Conservation (phyloP, 2,113 vertebrate species). For the Psettodes erumei region DNA sequence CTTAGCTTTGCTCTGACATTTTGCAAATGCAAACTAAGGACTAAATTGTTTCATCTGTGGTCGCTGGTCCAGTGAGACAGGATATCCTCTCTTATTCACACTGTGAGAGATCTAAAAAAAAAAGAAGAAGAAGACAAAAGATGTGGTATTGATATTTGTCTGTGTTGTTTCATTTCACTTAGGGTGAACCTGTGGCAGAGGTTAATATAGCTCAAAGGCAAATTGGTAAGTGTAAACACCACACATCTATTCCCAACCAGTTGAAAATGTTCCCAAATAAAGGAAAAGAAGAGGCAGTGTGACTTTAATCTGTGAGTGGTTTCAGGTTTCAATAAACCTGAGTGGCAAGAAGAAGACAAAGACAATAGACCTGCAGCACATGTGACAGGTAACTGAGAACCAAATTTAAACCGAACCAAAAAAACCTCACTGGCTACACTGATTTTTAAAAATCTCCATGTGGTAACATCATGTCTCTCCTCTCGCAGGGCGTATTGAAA, state of each 20-base stretch:
- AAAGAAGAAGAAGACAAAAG: neutral
- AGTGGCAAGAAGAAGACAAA: neutral
- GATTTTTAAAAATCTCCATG: neutral
- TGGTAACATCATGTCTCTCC: neutral
- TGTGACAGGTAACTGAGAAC: conserved; percentile 70
- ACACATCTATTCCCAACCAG: neutral
- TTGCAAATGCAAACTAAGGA: conserved; percentile 23
- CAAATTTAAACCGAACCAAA: neutral
- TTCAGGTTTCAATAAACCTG: conserved; percentile 55
- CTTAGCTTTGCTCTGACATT: conserved; percentile 61
- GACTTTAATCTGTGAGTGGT: conserved; percentile 14
- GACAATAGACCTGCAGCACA: conserved; percentile 70
- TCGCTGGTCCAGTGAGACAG: conserved; percentile 72
- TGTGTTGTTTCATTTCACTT: conserved; percentile 50
- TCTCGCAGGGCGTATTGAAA: conserved; percentile 60
- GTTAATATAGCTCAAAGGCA: conserved; percentile 58
- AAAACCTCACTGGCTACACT: no score
- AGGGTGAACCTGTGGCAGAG: conserved; percentile 32
- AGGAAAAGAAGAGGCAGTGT: neutral
- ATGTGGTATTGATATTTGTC: conserved; percentile 45
- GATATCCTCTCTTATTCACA: conserved; percentile 62
- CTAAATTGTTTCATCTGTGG: conserved; percentile 61
- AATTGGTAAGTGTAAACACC: conserved; percentile 67
- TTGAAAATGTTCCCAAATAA: neutral
- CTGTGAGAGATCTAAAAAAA: neutral